Percentiles rank a stretch among this genome's conserved stretches.
phyloP scores from a whole-genome alignment of 2,113 vertebrate species.

The Meles meles region DNA sequence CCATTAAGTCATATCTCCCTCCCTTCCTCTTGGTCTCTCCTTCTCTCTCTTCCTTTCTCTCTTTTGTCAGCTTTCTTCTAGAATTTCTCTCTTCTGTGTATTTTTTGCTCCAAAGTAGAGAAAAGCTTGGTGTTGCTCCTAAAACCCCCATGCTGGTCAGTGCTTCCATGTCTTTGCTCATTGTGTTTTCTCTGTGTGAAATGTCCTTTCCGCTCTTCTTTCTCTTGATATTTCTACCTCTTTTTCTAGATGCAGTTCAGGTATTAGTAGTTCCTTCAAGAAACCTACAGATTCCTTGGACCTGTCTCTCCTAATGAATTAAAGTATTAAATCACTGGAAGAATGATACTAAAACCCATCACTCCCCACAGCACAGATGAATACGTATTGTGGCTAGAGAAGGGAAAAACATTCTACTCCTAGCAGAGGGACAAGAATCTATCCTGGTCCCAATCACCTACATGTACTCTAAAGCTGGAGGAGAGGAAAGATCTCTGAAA shows the following conservation, averaged over 20 bases:
- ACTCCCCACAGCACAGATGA: neutral
- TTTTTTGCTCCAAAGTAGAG: neutral
- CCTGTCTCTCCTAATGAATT: neutral
- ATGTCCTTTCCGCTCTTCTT: neutral
- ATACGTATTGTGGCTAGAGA: neutral
- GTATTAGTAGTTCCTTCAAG: neutral
- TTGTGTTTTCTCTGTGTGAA: neutral
- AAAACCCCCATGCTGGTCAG: neutral
- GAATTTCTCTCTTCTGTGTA: neutral
- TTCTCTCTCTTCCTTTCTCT: neutral
- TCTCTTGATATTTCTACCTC: neutral
- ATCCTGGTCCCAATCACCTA: neutral
- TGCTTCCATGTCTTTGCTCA: neutral
- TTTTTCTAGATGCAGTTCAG: neutral
- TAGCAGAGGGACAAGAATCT: neutral
- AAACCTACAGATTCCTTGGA: neutral
- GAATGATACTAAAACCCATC: neutral
- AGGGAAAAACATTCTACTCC: neutral
- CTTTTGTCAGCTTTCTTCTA: neutral
- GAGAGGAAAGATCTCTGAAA: neutral
- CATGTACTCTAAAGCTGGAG: neutral
- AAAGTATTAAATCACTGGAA: neutral
- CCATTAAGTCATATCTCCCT: neutral
- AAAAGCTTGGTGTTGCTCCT: neutral
- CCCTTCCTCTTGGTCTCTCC: neutral